A percentile compares a stretch with the other conserved stretches of the same genome.
These are phyloP conservation scores for Cheilosia scutellata DNA, from an alignment of 2,888 invertebrate genomes.

Conservation along the genomic window DNA sequence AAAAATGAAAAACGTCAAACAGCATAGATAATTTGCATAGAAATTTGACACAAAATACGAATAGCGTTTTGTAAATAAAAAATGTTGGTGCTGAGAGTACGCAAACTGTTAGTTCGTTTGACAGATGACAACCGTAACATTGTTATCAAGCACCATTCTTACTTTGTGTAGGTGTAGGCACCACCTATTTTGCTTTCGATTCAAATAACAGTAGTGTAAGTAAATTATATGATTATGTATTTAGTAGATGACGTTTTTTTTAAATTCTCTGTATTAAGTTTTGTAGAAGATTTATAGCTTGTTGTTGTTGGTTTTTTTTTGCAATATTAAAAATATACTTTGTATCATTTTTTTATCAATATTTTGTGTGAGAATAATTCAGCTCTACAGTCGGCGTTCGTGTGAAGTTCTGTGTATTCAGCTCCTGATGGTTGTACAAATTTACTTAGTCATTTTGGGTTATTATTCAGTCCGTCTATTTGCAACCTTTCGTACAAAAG, in stretches of 20 bases:
- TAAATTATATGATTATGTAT: conserved; percentile 39
- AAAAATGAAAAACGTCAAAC: too few relatives aligned
- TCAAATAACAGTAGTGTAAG: conserved; percentile 33
- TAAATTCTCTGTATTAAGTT: conserved; percentile 1
- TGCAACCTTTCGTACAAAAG: conserved; percentile 71
- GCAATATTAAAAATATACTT: conserved; percentile 69
- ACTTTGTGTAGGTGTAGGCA: conserved; percentile 3
- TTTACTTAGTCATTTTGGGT: conserved; percentile 62
- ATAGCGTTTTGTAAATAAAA: too few relatives aligned
- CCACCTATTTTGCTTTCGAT: conserved; percentile 6
- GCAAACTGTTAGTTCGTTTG: neutral
- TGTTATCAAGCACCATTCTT: conserved; percentile 47
- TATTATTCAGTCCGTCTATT: conserved; percentile 71
- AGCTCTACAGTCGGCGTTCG: conserved; percentile 32
- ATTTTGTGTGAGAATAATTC: conserved; percentile 46
- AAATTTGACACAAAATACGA: too few relatives aligned
- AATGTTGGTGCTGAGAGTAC: too few relatives aligned
- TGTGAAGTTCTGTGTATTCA: conserved; percentile 48
- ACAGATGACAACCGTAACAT: conserved; percentile 4
- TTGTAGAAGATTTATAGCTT: conserved; percentile 43
- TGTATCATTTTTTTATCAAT: conserved; percentile 14
- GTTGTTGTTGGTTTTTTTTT: conserved; percentile 33
- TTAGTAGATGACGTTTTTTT: conserved; percentile 24
- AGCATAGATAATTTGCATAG: too few relatives aligned
- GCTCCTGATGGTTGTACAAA: conserved; percentile 50